Conservation (phyloP, 2,113 vertebrate genomes). For the Planiliza haematocheilus region DNA sequence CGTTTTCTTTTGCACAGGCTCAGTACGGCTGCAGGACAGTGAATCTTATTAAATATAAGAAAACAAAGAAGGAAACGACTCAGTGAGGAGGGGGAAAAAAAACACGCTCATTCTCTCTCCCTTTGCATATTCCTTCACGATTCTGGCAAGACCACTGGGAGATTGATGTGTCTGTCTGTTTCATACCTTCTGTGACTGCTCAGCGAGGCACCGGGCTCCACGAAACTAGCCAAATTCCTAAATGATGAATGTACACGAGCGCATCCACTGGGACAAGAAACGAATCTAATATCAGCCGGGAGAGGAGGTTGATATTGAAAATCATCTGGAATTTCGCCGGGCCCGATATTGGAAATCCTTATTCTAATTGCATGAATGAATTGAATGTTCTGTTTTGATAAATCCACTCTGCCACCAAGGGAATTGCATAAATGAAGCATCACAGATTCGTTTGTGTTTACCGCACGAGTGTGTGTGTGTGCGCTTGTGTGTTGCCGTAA, state of each 20-base stretch:
- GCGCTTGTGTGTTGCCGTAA: conserved; percentile 47
- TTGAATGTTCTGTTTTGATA: conserved; percentile 74
- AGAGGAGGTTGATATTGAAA: conserved; percentile 73
- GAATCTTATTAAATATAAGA: conserved; percentile 62
- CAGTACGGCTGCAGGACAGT: conserved; percentile 54
- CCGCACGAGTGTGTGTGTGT: conserved; percentile 39
- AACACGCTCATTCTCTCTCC: conserved; percentile 14
- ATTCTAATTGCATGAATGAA: conserved; percentile 82
- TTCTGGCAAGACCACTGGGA: conserved; percentile 70
- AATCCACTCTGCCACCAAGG: conserved; percentile 68
- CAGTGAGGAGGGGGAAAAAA: conserved; percentile 64
- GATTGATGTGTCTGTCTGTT: conserved; percentile 78
- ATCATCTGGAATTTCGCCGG: conserved; percentile 77
- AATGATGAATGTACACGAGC: conserved; percentile 78
- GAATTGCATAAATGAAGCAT: conserved; percentile 78
- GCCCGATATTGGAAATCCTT: conserved; percentile 76
- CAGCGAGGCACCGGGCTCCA: conserved; percentile 62
- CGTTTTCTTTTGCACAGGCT: conserved; percentile 37
- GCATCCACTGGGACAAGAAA: conserved; percentile 68
- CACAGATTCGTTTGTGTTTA: conserved; percentile 60
- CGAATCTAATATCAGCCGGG: conserved; percentile 66
- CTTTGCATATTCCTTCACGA: conserved; percentile 63
- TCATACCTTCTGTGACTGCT: conserved; percentile 73
- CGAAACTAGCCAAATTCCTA: conserved; percentile 66
- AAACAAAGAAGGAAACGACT: conserved; percentile 69